phyloP scores from a whole-genome alignment of 2,113 vertebrate genomes.

The Mastomys coucha region DNA sequence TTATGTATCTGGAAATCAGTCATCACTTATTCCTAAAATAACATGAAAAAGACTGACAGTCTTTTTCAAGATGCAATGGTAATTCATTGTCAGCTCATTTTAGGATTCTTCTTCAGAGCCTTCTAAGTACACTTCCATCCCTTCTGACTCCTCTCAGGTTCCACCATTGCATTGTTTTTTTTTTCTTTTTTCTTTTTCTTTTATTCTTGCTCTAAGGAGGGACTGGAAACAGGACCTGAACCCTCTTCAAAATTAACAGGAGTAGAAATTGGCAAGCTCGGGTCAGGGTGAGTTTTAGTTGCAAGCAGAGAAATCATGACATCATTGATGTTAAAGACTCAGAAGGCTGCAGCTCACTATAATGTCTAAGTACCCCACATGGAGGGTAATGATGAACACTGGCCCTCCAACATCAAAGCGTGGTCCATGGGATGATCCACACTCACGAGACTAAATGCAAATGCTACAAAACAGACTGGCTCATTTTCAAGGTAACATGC shows the following conservation, averaged over 20 bases:
- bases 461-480: no score
- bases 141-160: background rate
- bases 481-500: background rate
- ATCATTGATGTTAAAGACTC: background rate
- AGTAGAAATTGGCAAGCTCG: background rate
- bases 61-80: background rate
- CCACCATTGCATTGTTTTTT: background rate
- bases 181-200: background rate
- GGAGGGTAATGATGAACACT: accelerated
- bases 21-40: background rate
- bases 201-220: background rate
- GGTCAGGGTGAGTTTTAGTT: background rate
- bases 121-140: background rate
- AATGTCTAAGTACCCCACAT: no score
- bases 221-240: background rate
- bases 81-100: background rate
- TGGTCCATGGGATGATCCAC: no score
- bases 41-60: background rate
- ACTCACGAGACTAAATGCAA: background rate
- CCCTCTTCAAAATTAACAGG: background rate
- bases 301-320: background rate
- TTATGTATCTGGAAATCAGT: background rate
- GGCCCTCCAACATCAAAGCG: background rate
- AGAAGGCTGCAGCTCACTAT: background rate
- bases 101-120: background rate